Base-by-base conservation (phyloP, 53 echinoderm and acorn worm species). In the Mesocentrotus franciscanus region DNA sequence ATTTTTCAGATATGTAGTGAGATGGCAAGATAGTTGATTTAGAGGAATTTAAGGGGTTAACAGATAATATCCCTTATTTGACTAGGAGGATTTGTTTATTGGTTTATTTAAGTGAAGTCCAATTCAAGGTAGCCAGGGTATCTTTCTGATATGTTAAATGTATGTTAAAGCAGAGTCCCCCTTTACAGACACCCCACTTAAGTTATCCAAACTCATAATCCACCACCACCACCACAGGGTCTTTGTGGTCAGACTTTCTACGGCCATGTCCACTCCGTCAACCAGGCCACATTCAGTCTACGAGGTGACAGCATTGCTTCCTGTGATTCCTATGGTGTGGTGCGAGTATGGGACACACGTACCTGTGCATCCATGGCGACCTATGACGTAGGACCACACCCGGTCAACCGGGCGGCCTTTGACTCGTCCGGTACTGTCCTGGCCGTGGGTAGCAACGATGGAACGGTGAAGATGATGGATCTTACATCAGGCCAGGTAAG, bases 181-280 rank as follows among this genome's bases (percentile, higher is more conserved):
- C 49, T 6, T 49, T 49, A 49, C 49, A 49, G 49, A 49, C 49
- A 49, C 49, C 49, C 6, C 6, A 49, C 49, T 49, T 49, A 4
- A 49, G 3, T 61, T 61, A 16, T 61, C 16, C 15, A 18, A 61
- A 68, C 20, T 68, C 29, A 75, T 75, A 32, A 75, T 29, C 81
- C 39, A 6, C 2, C 11, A 30, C 2, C 62, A 61, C 62, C 18
- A 18, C 27, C 75, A 87, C 92, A 99, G 99, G 99, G 98, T 89
- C 95, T 99, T 5, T 99, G 99, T 95, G 99, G 98, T 32, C 99
- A 99, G 85, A 98, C 99, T 10, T 99, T 99, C 97, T 99, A 99
- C n/a, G 99, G 99, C 34, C 99, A 98, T 93, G 93, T 96, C 32
- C 99, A 99, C 94, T 98, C 98, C 4, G 97, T 98, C 71, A 99